Conservation (phyloP, 2,888 invertebrate genomes). For the Tipula lateralis region DNA sequence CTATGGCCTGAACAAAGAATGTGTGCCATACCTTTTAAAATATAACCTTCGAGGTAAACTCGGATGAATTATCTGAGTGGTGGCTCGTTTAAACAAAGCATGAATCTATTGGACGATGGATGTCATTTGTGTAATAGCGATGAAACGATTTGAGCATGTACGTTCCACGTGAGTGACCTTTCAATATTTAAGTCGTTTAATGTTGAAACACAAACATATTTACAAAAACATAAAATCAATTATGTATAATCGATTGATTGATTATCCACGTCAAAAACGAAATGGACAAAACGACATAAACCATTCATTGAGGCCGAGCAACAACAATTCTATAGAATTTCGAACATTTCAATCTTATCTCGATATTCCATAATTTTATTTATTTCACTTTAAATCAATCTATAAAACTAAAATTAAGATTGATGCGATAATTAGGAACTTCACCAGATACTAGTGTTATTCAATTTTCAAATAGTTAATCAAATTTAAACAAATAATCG, state of each 20-base stretch:
- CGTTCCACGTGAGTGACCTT: too few species aligned
- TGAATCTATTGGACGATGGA: too few species aligned
- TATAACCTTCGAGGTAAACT: too few species aligned
- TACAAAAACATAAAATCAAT: too few species aligned
- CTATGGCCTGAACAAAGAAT: too few species aligned
- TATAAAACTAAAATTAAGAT: background rate
- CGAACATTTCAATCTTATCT: background rate
- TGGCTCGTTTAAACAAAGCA: too few species aligned
- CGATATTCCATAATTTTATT: background rate
- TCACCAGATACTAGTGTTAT: background rate
- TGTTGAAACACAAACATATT: too few species aligned
- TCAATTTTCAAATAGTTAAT: background rate
- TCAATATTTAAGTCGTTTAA: too few species aligned
- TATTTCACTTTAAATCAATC: background rate
- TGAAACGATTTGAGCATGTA: too few species aligned
- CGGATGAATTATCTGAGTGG: too few species aligned
- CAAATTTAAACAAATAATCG: background rate
- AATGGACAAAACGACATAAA: background rate
- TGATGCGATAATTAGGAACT: background rate
- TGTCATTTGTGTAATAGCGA: too few species aligned
- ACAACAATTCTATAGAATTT: background rate
- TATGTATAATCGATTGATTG: background rate
- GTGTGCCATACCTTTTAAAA: too few species aligned
- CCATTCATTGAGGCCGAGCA: background rate
- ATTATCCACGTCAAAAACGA: background rate